Evolutionary conservation across 1,140 invertebrate genomes (phyloP).

Genomic region (Dryas iulia): DNA sequence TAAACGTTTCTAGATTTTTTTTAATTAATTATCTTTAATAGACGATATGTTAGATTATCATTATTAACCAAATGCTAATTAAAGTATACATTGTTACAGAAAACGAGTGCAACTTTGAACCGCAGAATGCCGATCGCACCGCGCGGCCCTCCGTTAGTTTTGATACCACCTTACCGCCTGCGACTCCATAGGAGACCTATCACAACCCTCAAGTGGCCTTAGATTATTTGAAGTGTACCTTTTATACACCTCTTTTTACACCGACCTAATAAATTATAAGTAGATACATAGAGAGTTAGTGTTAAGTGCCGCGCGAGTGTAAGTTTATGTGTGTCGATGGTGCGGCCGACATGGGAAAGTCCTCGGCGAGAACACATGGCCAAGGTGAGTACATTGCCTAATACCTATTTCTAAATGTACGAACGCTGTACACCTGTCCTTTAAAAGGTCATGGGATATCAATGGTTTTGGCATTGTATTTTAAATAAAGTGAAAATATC

Average conservation of each 20-base stretch:
- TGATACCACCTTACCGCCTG: constrained; percentile 56
- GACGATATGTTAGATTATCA: background rate
- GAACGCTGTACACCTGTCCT: constrained; percentile 40
- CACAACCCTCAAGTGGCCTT: constrained; percentile 73
- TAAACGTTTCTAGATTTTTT: background rate
- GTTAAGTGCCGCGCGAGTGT: constrained; percentile 65
- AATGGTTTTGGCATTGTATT: no score
- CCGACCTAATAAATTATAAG: constrained; percentile 66
- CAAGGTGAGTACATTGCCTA: constrained; percentile 67
- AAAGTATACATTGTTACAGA: background rate
- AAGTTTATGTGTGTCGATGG: constrained; percentile 71
- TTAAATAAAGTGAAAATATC: no score
- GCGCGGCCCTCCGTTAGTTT: constrained; percentile 64
- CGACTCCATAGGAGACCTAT: constrained; percentile 68
- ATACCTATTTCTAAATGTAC: constrained; percentile 24
- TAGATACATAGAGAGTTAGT: constrained; percentile 58
- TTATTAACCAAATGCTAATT: background rate
- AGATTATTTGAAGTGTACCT: constrained; percentile 71
- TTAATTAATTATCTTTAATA: background rate
- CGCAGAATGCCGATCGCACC: constrained; percentile 74
- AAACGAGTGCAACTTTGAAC: constrained; percentile 43
- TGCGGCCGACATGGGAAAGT: constrained; percentile 81
- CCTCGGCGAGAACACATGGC: constrained; percentile 80
- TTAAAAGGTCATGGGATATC: constrained; percentile 32
- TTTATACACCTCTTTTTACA: constrained; percentile 76